Evolutionary conservation across 2,113 vertebrate genomes (phyloP).

Genomic region (Seriola rivoliana): DNA sequence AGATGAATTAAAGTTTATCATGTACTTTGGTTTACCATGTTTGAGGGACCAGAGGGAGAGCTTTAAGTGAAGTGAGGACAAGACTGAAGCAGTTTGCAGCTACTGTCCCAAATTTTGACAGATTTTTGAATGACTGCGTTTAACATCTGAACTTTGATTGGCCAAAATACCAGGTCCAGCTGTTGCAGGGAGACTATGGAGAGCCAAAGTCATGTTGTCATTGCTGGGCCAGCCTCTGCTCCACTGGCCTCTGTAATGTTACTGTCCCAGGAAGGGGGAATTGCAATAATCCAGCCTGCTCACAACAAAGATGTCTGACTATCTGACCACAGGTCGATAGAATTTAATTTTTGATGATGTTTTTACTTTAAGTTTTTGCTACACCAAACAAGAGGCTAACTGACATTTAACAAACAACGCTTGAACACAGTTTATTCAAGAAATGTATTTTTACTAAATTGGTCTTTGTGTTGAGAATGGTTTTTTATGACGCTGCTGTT

Average conservation of each 20-base stretch:
- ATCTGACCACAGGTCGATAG: too few relatives aligned
- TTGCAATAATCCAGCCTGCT: too few relatives aligned
- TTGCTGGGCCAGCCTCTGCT: not conserved
- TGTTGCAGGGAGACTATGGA: not conserved
- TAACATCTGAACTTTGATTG: not conserved
- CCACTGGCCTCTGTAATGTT: not conserved
- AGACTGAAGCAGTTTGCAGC: not conserved
- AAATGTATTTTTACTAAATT: too few relatives aligned
- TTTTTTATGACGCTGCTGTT: not conserved
- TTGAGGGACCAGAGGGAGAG: not conserved
- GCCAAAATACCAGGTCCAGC: too few relatives aligned
- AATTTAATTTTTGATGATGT: too few relatives aligned
- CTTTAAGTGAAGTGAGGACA: not conserved
- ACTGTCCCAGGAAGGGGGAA: too few relatives aligned
- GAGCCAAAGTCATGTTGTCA: not conserved
- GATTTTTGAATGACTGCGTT: not conserved
- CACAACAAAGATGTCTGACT: too few relatives aligned
- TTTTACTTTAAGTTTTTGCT: too few relatives aligned
- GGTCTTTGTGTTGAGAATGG: not conserved
- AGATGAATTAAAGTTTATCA: constrained; percentile 25
- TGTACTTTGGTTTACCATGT: constrained; percentile 12
- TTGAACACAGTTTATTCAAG: too few relatives aligned
- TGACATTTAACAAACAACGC: too few relatives aligned
- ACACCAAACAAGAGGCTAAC: too few relatives aligned
- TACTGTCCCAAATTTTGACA: not conserved